A percentile compares a stretch with the other conserved stretches of the same genome.
Conservation (phyloP, 2,797 vertebrate species). For the Spinus olivaceus region DNA sequence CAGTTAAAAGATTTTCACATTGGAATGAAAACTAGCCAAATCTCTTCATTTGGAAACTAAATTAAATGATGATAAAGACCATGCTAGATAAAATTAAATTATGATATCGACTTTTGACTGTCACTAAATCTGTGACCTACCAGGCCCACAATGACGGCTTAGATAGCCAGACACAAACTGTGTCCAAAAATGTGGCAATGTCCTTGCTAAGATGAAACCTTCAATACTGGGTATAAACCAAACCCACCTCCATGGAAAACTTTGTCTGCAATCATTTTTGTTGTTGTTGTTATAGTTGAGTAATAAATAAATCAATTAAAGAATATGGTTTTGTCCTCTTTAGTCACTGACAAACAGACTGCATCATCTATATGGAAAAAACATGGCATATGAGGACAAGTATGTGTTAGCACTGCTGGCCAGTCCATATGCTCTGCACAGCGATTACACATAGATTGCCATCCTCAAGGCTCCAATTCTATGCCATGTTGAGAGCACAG, state of each 20-base stretch:
- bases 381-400: neutral
- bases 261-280: neutral
- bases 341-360: neutral
- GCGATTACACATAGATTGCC: neutral
- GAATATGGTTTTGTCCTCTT: neutral
- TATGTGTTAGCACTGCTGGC: neutral
- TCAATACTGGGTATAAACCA: neutral
- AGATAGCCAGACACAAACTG: neutral
- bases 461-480: neutral
- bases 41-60: neutral
- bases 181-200: neutral
- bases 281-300: neutral
- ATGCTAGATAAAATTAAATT: neutral
- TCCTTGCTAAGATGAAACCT: neutral
- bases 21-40: neutral
- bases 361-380: accelerated
- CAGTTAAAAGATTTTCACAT: neutral
- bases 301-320: neutral
- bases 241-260: neutral
- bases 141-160: neutral
- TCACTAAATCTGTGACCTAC: neutral
- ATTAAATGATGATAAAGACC: neutral
- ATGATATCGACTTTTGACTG: neutral
- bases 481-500: neutral
- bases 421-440: neutral